Evolutionary conservation across 2,113 vertebrate genomes (phyloP), one percentile per base, ranked within the genome.

Genomic region (Etheostoma cragini): DNA sequence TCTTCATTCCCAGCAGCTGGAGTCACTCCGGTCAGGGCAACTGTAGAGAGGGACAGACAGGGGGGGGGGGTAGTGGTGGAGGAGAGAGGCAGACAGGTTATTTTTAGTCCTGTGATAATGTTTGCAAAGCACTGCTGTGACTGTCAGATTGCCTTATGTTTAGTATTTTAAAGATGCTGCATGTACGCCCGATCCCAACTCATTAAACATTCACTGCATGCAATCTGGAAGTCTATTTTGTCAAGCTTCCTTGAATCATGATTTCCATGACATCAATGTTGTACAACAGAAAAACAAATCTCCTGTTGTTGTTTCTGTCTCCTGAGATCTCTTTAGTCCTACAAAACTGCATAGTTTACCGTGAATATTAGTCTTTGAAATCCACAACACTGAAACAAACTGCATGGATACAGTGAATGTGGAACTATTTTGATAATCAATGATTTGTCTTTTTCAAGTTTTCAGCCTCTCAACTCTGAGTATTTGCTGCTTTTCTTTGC

Each of bases 21-120:
- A 1, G 12, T 63, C 58, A 26, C 80, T 82, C 87, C 88, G 19
- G 78, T 88, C 0, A 95, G 92, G 71, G 95, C 80, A 47, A 90
- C 96, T 96, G 94, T 22, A 72, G 61, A 1, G 80, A 54, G n/a
- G 71, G 80, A 85, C 46, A 76, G 49, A 79, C 15, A 42, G 17
- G 61, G 42, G 47, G 62, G 62, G 62, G 17, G 19, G 58, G 72
- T 35, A 30, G 33, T 13, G 69, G 30, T 42, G n/a, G 52, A 13
- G 69, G 17, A 35, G 38, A 56, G 61, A 69, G 35, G 70, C n/a
- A 61, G 52, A 76, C 42, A 62, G 54, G 46, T 30, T 78, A 10
- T 38, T 11, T 94, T 94, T 58, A 94, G 80, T 50, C 76, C 70
- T 84, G 80, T 67, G 84, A 84, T 78, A 75, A 87, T 65, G 76